Evolutionary conservation across 2,888 invertebrate species (phyloP), one percentile per base, ranked within the genome.

Genomic region (Drosophila monieri): DNA sequence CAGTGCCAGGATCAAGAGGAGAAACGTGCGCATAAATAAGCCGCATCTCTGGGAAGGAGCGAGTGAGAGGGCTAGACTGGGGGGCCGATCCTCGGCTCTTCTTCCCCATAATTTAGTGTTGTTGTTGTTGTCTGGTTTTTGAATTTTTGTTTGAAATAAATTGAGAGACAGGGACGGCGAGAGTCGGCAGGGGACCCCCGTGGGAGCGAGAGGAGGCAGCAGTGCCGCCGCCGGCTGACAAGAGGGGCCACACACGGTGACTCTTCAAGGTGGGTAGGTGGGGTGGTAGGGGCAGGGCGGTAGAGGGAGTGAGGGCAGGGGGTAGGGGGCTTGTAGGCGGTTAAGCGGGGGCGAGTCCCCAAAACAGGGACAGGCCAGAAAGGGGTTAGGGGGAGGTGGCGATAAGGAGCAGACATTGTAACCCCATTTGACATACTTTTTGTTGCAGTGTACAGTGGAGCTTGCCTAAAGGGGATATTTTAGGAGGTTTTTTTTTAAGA

Each of bases 11-110:
- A 56, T 56, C 56, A 51, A 51, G 39, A 39, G 21, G n/a, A 39
- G 55, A 77, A 80, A 80, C 81, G 85, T 80, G 80, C 65, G 77
- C 85, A 80, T 80, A 80, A 80, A 80, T 80, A 85, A 80, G 64
- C 80, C 69, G 64, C 78, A 55, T 62, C 30, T 32, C 15, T 23
- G 39, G 57, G 18, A 30, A 35, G 41, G 58, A 41, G 58, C 27
- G 37, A 51, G 35, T 5, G 23, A 18, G 32, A 30, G n/a, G 39
- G 54, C 43, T 61, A 48, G 46, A 3, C 8, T 41, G 39, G 48
- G 39, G 21, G 62, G 23, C 51, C 10, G 21, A 12, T 21, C n/a
- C 35, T 15, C 39, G 4, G 27, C 27, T 39, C n/a, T 5, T 27
- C 53, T 41, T 27, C 30, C n/a, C 61, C 39, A 61, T 61, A 61